Conservation (phyloP, 2,888 invertebrate genomes). For the Tipula confusa region DNA sequence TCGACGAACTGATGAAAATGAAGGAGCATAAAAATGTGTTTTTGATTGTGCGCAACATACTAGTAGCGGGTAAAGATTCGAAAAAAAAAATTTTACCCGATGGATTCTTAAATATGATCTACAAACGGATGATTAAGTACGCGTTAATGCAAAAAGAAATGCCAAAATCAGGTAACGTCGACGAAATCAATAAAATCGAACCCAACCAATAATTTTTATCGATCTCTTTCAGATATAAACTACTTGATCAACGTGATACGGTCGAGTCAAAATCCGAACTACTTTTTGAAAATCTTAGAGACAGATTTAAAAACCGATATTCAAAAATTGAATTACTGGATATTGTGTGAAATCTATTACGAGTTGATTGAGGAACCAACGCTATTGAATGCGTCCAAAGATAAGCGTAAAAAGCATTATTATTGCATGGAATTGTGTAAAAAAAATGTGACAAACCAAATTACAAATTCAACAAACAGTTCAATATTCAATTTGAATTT, state of each 20-base stretch:
- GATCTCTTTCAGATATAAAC: background rate
- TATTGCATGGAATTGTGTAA: conserved; percentile 47
- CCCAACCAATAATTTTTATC: background rate
- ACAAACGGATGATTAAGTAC: conserved; percentile 44
- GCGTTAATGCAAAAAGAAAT: conserved; percentile 44
- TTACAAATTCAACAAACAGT: conserved; percentile 44
- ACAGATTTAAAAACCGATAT: conserved; percentile 44
- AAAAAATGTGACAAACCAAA: conserved; percentile 39
- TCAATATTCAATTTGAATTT: conserved; percentile 42
- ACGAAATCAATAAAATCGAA: too few relatives aligned
- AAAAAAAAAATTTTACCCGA: conserved; percentile 40
- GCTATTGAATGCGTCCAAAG: conserved; percentile 38
- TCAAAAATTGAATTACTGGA: conserved; percentile 45
- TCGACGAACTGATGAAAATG: conserved; percentile 45
- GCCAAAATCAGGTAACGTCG: conserved; percentile 45
- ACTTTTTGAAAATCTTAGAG: background rate
- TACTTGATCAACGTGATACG: conserved; percentile 28
- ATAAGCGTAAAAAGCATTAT: conserved; percentile 46
- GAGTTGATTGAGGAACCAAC: conserved; percentile 41
- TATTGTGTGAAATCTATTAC: conserved; percentile 47
- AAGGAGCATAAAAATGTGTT: conserved; percentile 47
- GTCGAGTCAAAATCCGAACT: background rate
- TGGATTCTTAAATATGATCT: conserved; percentile 41
- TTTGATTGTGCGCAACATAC: conserved; percentile 43
- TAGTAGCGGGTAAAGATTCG: conserved; percentile 42